Base-by-base conservation (phyloP, 1,140 invertebrate genomes). In the Sycobia sp. region DNA sequence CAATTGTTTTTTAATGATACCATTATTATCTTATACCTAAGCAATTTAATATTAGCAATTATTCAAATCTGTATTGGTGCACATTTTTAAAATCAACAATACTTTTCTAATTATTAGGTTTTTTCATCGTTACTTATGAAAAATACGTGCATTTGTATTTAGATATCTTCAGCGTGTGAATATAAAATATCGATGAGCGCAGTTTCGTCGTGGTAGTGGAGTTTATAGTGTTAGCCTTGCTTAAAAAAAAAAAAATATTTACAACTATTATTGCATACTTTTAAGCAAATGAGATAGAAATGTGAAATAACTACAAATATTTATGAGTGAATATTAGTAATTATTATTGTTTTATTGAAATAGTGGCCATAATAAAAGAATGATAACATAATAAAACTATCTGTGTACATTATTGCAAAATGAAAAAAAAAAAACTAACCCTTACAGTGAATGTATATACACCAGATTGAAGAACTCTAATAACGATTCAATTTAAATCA, bases 221-320 rank as follows among this genome's bases (percentile, higher is more conserved):
- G 56, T 43, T 77, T 61, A 66, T 76, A 75, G 71, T 76, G 75
- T 78, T 74, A 77, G 76, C 75, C 73, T 78, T 76, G 66, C 67
- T 74, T 71, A 73, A 62, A 73, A 76, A 76, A 66, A 69, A 73
- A 71, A 55, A 58, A 34, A 57, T 50, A 65, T 46, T 68, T 51
- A 68, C 16, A 70, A 51, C n/a, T n/a, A n/a, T n/a, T n/a, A n/a
- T 51, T 46, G 69, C 20, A 27, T 57, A 51, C 56, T 50, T 7
- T 47, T 39, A 62, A 53, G 9, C 20, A 55, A 55, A 49, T 55
- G 23, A 49, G 13, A 49, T 41, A 55, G 49, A 53, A 1, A 36
- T 9, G 23, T 46, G 51, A 56, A 49, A 36, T 57, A 63, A 62
- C 11, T 39, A n/a, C n/a, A 62, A 55, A 49, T 57, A 44, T 50